Evolutionary conservation across 2,113 vertebrate genomes (phyloP).

Genomic region (Phylloscopus trochilus): DNA sequence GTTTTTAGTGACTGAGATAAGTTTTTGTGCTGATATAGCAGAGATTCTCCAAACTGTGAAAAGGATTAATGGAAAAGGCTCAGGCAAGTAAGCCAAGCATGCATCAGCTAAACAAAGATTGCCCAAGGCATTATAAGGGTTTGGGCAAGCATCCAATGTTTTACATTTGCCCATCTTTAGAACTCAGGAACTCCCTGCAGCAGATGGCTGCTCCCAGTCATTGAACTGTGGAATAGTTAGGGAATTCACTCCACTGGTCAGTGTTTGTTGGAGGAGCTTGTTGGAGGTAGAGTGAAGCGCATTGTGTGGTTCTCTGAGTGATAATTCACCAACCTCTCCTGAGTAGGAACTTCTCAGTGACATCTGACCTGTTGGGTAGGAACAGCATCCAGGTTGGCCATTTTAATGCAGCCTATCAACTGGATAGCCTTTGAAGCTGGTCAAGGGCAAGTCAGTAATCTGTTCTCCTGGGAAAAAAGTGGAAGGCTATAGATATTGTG

Average conservation of each 20-base stretch:
- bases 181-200: not conserved
- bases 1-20: slow-evolving; percentile 13
- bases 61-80: slow-evolving; percentile 17
- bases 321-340: not conserved
- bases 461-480: not conserved
- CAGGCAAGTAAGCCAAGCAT: not conserved
- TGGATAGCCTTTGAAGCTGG: not conserved
- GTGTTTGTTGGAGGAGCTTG: not conserved
- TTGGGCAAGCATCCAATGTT: not conserved
- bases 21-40: slow-evolving; percentile 38
- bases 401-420: not conserved
- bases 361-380: not conserved
- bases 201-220: not conserved
- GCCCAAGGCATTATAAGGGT: not conserved
- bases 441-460: not conserved
- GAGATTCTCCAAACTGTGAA: slow-evolving; percentile 8
- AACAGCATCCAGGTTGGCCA: not conserved
- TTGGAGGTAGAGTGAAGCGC: not conserved
- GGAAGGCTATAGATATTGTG: accelerated
- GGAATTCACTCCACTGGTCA: not conserved
- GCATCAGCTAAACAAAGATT: not conserved
- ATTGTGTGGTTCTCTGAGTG: not conserved
- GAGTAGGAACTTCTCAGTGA: not conserved
- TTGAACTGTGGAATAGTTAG: not conserved
- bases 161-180: not conserved